A percentile compares a stretch with the other conserved stretches of the same genome.
These are phyloP conservation scores for Arge pagana DNA, from an alignment of 2,888 invertebrate species.

Conservation along the genomic window DNA sequence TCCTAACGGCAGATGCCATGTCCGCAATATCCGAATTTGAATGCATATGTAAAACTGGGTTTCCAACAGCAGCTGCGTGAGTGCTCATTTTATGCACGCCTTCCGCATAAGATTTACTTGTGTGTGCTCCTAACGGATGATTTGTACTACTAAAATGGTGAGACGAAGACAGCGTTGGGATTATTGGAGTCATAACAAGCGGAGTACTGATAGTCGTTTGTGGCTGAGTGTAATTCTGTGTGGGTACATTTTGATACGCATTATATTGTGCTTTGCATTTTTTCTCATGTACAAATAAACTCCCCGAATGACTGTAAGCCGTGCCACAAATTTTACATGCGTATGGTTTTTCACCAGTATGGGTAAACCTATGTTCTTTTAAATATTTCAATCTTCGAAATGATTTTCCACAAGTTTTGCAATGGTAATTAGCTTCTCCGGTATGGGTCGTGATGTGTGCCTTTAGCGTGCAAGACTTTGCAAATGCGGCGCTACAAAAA, in stretches of 20 bases:
- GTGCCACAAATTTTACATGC: slow-evolving; percentile 51
- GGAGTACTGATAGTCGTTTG: slow-evolving; percentile 8
- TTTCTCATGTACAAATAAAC: slow-evolving; percentile 51
- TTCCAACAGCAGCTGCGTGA: slow-evolving; percentile 20
- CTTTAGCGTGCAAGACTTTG: slow-evolving; percentile 51
- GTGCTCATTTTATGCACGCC: slow-evolving; percentile 31
- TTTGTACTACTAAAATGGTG: slow-evolving; percentile 31
- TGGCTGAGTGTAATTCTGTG: slow-evolving; percentile 33
- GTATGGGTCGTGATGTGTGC: slow-evolving; percentile 53
- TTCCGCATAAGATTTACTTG: slow-evolving; percentile 35
- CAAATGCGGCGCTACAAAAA: slow-evolving; percentile 51
- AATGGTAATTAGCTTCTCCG: slow-evolving; percentile 53
- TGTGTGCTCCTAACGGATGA: slow-evolving; percentile 27
- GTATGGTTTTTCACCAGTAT: slow-evolving; percentile 52
- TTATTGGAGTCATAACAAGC: slow-evolving; percentile 31
- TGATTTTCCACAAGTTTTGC: slow-evolving; percentile 52
- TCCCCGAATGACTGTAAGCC: slow-evolving; percentile 52
- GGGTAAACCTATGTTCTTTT: slow-evolving; percentile 50
- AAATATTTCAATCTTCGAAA: slow-evolving; percentile 49
- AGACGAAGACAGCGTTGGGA: slow-evolving; percentile 32
- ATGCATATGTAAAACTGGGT: slow-evolving; percentile 33
- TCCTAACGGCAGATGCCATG: slow-evolving; percentile 35
- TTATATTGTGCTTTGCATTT: slow-evolving; percentile 36
- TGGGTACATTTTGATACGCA: slow-evolving; percentile 34
- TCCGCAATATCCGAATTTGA: slow-evolving; percentile 33